Conservation (phyloP, 2,888 invertebrate species). For the Falcaria lacertinaria region DNA sequence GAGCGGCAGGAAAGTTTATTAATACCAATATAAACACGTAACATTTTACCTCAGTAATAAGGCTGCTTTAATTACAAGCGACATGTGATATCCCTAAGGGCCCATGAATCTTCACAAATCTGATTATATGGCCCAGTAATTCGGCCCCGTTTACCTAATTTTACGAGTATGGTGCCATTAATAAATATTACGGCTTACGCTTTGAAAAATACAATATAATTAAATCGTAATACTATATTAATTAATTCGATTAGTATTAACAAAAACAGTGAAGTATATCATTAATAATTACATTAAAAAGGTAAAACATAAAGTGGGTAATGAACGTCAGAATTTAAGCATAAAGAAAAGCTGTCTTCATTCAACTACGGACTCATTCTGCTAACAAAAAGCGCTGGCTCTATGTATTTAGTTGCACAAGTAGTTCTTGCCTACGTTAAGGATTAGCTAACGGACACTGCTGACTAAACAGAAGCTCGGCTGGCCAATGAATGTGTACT, state of each 20-base stretch:
- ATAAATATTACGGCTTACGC: no score
- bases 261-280: no score
- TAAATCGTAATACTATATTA: no score
- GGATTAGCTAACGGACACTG: slow-evolving; percentile 35
- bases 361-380: slow-evolving; percentile 9
- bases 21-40: neutral
- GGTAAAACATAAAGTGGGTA: no score
- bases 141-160: no score
- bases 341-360: neutral
- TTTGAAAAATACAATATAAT: no score
- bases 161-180: neutral
- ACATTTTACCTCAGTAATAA: neutral
- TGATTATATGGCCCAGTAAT: neutral
- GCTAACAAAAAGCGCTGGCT: slow-evolving; percentile 25
- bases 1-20: no score
- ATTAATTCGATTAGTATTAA: no score
- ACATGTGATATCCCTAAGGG: neutral
- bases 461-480: slow-evolving; percentile 16
- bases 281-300: no score
- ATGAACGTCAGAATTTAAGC: no score
- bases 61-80: neutral
- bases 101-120: neutral
- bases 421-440: slow-evolving; percentile 50
- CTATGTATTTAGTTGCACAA: slow-evolving; percentile 40
- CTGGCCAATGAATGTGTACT: neutral